phyloP scores from a whole-genome alignment of 2,888 invertebrate genomes.

The Sinhomidia bicolor region DNA sequence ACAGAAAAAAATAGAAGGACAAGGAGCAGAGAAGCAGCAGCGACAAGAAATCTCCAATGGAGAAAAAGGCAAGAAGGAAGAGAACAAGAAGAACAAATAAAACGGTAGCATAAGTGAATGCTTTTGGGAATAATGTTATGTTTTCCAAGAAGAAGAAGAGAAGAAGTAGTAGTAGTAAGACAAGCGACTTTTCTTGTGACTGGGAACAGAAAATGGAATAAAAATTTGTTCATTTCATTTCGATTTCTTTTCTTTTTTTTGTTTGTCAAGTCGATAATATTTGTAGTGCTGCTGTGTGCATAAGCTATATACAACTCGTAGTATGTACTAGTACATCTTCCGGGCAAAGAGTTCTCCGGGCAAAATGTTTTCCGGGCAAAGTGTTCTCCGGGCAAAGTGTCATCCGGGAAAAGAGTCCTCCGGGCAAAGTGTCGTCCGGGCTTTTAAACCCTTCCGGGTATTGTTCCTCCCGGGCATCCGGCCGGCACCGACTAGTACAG shows the following conservation, averaged over 20 bases:
- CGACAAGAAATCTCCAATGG: slow-evolving; percentile 43
- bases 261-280: slow-evolving; percentile 24
- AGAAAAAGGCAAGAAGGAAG: neutral
- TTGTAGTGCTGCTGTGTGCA: too few species aligned
- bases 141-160: slow-evolving; percentile 42
- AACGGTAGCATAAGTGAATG: slow-evolving; percentile 54
- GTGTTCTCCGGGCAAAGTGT: too few species aligned
- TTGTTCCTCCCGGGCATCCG: too few species aligned
- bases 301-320: too few species aligned
- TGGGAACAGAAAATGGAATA: slow-evolving; percentile 19
- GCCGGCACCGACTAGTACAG: too few species aligned
- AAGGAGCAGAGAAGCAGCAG: slow-evolving; percentile 4
- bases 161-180: too few species aligned
- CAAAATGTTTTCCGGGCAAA: too few species aligned
- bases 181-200: slow-evolving; percentile 56
- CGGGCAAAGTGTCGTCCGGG: too few species aligned
- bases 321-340: too few species aligned
- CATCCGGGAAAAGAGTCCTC: too few species aligned
- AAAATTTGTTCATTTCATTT: slow-evolving; percentile 49
- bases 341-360: too few species aligned
- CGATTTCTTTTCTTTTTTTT: slow-evolving; percentile 25
- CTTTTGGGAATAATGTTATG: slow-evolving; percentile 68
- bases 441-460: too few species aligned
- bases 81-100: slow-evolving; percentile 64
- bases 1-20: neutral